A percentile compares a stretch with the other conserved stretches of the same genome.
phyloP scores from a whole-genome alignment of 2,797 vertebrate genomes.

The Myripristis murdjan region DNA sequence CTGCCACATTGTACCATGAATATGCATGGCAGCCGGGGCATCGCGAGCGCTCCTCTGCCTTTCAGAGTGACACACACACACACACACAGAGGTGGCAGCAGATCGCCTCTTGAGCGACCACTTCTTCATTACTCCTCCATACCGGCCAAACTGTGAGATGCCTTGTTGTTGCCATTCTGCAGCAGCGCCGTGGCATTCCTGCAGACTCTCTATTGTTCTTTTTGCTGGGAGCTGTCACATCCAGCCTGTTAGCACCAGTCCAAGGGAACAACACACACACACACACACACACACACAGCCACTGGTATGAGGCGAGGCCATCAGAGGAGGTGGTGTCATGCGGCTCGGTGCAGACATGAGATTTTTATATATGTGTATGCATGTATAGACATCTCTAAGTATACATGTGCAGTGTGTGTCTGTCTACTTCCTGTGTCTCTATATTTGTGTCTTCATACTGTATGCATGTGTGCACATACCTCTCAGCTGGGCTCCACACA shows the following conservation, averaged over 20 bases:
- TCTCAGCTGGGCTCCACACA: background rate
- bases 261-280: too few relatives aligned
- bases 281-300: constrained; percentile 65
- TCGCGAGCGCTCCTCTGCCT: constrained; percentile 47
- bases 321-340: constrained; percentile 58
- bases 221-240: constrained; percentile 74
- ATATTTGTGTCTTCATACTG: too few relatives aligned
- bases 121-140: constrained; percentile 64
- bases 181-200: constrained; percentile 55
- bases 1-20: constrained; percentile 70
- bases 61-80: constrained; percentile 47
- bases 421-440: too few relatives aligned
- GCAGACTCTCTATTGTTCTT: constrained; percentile 60
- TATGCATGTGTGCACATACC: background rate
- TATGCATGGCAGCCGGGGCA: constrained; percentile 75
- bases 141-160: constrained; percentile 24
- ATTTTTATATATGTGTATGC: constrained; percentile 12
- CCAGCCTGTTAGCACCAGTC: constrained; percentile 65
- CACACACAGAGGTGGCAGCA: constrained; percentile 48
- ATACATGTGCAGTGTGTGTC: too few relatives aligned
- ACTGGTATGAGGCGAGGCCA: constrained; percentile 58
- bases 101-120: constrained; percentile 51
- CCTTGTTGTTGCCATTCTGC: constrained; percentile 47
- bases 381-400: background rate
- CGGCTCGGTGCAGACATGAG: constrained; percentile 15